Evolutionary conservation across 2,888 invertebrate species (phyloP).

Genomic region (Drosophila macrospina): DNA sequence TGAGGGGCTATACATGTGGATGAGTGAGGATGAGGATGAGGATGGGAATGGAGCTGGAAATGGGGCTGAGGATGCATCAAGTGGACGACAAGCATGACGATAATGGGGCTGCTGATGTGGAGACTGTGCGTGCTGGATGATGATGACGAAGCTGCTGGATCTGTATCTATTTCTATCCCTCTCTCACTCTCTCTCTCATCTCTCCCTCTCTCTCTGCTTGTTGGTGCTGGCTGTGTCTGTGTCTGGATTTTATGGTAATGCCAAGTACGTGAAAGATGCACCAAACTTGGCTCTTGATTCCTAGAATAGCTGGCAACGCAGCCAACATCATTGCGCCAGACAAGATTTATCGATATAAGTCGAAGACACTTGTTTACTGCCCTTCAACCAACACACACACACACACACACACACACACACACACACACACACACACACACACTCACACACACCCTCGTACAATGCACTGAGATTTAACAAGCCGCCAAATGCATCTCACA

Average conservation of each 20-base stretch:
- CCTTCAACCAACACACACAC: conserved; percentile 5
- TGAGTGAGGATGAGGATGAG: conserved; percentile 5
- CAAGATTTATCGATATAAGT: conserved; percentile 70
- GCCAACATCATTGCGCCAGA: conserved; percentile 49
- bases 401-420: not conserved
- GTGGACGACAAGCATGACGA: conserved; percentile 71
- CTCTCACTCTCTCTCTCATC: too few species aligned
- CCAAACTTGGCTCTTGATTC: conserved; percentile 56
- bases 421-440: not conserved
- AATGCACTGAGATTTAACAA: conserved; percentile 23
- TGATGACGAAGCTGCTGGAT: conserved; percentile 29
- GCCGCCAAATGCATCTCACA: conserved; percentile 42
- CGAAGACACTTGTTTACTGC: conserved; percentile 58
- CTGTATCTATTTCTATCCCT: conserved; percentile 12
- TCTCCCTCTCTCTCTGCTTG: too few species aligned
- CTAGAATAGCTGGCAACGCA: conserved; percentile 49
- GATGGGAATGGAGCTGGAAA: not conserved
- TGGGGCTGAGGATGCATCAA: conserved; percentile 63
- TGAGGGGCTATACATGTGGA: not conserved
- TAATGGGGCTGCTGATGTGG: conserved; percentile 46
- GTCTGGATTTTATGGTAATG: conserved; percentile 72
- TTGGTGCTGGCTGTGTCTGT: not conserved
- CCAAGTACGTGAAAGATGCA: conserved; percentile 72
- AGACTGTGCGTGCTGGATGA: conserved; percentile 45
- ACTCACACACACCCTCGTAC: not conserved